Percentiles rank a stretch among this genome's conserved stretches.
phyloP scores from a whole-genome alignment of 2,113 vertebrate species.

The Oxyura jamaicensis region DNA sequence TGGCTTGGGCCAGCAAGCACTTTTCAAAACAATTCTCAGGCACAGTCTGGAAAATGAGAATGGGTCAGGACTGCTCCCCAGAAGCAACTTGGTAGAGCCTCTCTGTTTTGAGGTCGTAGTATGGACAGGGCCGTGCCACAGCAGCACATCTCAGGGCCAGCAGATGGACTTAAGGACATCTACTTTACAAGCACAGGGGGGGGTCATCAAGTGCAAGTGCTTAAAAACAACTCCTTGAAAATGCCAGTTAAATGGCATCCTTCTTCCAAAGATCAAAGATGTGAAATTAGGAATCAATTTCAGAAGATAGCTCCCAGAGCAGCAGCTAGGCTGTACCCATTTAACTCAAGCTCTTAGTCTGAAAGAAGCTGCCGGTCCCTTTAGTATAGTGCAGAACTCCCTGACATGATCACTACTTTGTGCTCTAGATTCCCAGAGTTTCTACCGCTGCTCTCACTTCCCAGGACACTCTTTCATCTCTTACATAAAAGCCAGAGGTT shows the following conservation, averaged over 20 bases:
- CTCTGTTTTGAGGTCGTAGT: neutral
- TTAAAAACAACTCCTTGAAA: neutral
- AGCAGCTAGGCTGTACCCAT: neutral
- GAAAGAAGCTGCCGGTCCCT: neutral
- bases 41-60: neutral
- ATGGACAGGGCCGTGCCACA: accelerated
- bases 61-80: neutral
- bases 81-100: neutral
- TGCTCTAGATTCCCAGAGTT: neutral
- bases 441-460: neutral
- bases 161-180: neutral
- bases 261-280: neutral
- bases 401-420: neutral
- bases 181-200: accelerated
- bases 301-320: neutral
- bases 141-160: neutral
- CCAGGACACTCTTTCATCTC: neutral
- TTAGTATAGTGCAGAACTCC: accelerated
- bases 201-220: neutral
- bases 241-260: neutral
- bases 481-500: conserved; percentile 76
- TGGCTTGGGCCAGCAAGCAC: neutral
- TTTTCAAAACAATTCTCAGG: neutral
- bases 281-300: neutral
- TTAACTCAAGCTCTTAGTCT: accelerated